Evolutionary conservation across 2,113 vertebrate species (phyloP).

Genomic region (Cyprinodon brontotheroides): DNA sequence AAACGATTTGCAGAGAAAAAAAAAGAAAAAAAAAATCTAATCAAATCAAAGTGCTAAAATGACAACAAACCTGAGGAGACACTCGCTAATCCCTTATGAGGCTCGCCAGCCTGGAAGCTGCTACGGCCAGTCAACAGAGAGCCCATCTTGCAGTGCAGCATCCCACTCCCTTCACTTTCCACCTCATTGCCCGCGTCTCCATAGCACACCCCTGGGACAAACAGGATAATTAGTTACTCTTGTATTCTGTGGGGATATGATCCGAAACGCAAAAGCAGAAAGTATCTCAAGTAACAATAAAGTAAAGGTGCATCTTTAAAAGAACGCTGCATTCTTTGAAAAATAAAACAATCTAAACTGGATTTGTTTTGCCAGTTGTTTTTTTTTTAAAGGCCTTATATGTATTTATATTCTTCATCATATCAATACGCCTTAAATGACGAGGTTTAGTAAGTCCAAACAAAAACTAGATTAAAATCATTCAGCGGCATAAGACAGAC

Average conservation of each 20-base stretch:
- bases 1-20: neutral
- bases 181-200: conserved; percentile 78
- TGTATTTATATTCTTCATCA: neutral
- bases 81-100: conserved; percentile 67
- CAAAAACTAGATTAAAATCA: neutral
- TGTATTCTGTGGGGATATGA: conserved; percentile 7
- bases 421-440: conserved; percentile 1
- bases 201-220: conserved; percentile 78
- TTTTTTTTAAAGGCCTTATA: neutral
- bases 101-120: conserved; percentile 77
- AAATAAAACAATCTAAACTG: neutral
- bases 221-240: conserved; percentile 34
- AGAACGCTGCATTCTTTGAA: neutral
- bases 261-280: conserved; percentile 4
- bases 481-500: neutral
- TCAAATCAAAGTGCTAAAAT: neutral
- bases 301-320: neutral
- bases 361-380: neutral
- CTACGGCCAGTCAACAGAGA: conserved; percentile 78
- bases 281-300: neutral
- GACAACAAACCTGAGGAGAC: conserved; percentile 64
- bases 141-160: conserved; percentile 76
- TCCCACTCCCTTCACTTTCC: conserved; percentile 74
- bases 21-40: neutral
- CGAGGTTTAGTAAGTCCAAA: neutral